phyloP scores from a whole-genome alignment of 2,113 vertebrate species.

The Lycocorax pyrrhopterus region DNA sequence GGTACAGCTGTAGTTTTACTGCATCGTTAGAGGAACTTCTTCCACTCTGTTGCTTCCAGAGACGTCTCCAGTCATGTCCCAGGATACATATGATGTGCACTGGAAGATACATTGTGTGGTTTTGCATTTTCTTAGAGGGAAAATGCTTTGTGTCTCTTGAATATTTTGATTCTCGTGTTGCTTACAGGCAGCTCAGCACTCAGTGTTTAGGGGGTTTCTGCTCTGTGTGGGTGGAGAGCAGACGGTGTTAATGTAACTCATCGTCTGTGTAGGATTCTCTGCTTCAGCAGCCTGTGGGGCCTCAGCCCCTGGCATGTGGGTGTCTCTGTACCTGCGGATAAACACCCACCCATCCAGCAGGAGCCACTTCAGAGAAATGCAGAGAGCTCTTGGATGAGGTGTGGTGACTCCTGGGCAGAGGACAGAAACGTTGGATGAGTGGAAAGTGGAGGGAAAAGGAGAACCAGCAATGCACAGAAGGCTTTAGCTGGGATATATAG shows the following conservation, averaged over 20 bases:
- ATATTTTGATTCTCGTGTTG: neutral
- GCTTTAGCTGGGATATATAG: neutral
- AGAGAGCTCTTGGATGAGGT: neutral
- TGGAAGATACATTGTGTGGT: neutral
- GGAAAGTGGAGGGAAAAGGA: neutral
- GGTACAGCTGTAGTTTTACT: conserved; percentile 17
- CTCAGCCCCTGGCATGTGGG: neutral
- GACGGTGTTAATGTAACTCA: neutral
- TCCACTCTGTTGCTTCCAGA: neutral
- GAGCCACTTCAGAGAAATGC: neutral
- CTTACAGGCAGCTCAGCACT: neutral
- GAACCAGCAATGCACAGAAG: neutral
- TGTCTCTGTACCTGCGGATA: too few species aligned
- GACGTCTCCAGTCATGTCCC: neutral
- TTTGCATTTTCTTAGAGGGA: neutral
- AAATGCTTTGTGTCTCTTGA: neutral
- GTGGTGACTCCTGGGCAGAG: neutral
- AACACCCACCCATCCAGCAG: neutral
- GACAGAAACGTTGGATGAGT: neutral
- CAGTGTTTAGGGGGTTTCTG: neutral
- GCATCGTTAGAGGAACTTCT: conserved; percentile 13
- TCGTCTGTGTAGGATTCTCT: neutral
- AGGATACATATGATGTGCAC: neutral
- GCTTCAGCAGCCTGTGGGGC: neutral
- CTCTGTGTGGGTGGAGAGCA: neutral